Evolutionary conservation across 2,888 invertebrate species (phyloP), one percentile per base, ranked within the genome.

Genomic region (Plagodis pulveraria): DNA sequence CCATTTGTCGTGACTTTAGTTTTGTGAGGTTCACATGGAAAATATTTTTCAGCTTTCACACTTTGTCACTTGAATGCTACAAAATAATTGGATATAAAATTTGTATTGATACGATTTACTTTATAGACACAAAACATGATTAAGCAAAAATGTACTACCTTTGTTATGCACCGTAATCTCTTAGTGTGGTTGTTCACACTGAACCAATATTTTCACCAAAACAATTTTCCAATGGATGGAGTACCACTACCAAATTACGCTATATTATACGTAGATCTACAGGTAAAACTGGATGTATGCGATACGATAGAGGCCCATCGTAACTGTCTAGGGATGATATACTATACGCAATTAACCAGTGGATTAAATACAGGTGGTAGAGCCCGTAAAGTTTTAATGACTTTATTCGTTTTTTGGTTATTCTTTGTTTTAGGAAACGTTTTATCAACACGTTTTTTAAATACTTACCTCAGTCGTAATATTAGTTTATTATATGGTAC

Each of bases 281-380:
- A 22, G 22, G 71, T 75, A 74, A 78, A 81, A 75, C 75, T 74
- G 72, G 73, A 66, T 71, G 63, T 58, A 43, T 46, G 59, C 58
- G 72, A 69, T 73, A 74, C 58, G 72, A 69, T 73, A 74, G 74
- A 70, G 65, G 69, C 69, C 66, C 71, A 34, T 50, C 74, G 70
- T 80, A 71, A 51, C 73, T 63, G 62, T 57, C 59, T 58, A 67
- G 50, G 58, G 47, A 63, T 76, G 76, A 78, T 73, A 76, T 80
- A 78, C 67, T 66, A n/a, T n/a, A 66, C 50, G 68, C 76, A 74
- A 77, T 80, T 78, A 80, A 81, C 76, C 70, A 68, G 50, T 68
- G 71, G 66, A 67, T 73, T 74, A 59, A 58, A 54, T 46, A 64
- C 63, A 60, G 50, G 61, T 62, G 56, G 46, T 9, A 38, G 38